Evolutionary conservation across 2,888 invertebrate genomes (phyloP).

Genomic region (Xylota sylvarum): DNA sequence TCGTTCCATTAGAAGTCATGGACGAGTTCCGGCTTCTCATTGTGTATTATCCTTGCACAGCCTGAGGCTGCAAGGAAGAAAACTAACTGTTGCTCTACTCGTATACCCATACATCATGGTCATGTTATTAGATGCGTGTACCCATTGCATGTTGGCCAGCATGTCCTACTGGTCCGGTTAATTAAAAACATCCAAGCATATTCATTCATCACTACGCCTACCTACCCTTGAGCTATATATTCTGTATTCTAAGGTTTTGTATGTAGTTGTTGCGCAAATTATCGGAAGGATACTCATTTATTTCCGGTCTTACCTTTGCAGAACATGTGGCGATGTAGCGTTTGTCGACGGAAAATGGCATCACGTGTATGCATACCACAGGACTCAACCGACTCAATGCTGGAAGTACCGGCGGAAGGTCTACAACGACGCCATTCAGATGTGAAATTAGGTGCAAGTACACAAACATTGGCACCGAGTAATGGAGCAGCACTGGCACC

Average conservation of each 20-base stretch:
- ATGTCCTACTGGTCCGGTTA: neutral
- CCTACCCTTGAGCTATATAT: neutral
- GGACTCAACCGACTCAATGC: constrained; percentile 93
- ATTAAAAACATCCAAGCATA: constrained; percentile 23
- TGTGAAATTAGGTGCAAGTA: constrained; percentile 88
- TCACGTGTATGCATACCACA: constrained; percentile 91
- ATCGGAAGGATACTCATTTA: constrained; percentile 40
- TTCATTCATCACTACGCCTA: neutral
- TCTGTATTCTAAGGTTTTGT: neutral
- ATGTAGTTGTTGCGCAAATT: constrained; percentile 25
- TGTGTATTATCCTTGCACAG: neutral
- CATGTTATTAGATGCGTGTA: neutral
- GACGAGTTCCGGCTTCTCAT: neutral
- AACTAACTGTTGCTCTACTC: constrained; percentile 53
- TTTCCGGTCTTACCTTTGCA: constrained; percentile 81
- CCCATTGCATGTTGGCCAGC: constrained; percentile 9
- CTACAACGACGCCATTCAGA: constrained; percentile 93
- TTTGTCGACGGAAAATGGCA: constrained; percentile 93
- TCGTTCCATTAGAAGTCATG: constrained; percentile 5
- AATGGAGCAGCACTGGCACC: constrained; percentile 90
- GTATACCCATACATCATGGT: too few relatives aligned
- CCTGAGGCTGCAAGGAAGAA: neutral
- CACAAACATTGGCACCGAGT: constrained; percentile 84
- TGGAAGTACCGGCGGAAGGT: constrained; percentile 93
- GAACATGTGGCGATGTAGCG: constrained; percentile 95